Conservation (phyloP, 1,140 invertebrate species). For the Pseudomyrmex gracilis region DNA sequence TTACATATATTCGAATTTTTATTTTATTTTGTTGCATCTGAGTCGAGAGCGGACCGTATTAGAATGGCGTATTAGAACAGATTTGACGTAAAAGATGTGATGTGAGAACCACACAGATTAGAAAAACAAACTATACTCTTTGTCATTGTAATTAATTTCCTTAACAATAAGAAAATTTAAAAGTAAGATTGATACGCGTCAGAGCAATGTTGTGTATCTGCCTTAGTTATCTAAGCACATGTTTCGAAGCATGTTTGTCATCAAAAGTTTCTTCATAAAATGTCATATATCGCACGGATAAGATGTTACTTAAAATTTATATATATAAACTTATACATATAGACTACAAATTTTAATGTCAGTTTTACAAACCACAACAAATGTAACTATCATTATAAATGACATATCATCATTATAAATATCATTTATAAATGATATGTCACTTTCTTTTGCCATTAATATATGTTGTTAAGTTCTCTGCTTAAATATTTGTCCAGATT, state of each 20-base stretch:
- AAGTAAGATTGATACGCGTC: constrained; percentile 16
- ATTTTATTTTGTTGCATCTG: constrained; percentile 1
- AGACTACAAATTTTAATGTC: too few species aligned
- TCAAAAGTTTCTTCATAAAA: background rate
- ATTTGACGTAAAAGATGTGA: background rate
- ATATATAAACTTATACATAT: too few species aligned
- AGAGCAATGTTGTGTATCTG: background rate
- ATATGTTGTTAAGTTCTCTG: too few species aligned
- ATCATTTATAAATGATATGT: too few species aligned
- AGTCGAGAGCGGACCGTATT: background rate
- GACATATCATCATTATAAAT: too few species aligned
- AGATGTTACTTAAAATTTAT: too few species aligned
- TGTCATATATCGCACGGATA: background rate
- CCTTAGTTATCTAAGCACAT: background rate
- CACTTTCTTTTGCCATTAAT: too few species aligned
- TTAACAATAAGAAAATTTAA: constrained; percentile 12
- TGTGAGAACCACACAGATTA: background rate
- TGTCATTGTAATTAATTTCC: constrained; percentile 28
- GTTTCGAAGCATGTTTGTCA: too few species aligned
- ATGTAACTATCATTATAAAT: too few species aligned
- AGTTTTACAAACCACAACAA: too few species aligned
- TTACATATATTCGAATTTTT: background rate
- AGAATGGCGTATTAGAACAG: background rate
- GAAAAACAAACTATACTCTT: background rate
- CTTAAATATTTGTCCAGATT: too few species aligned